Conservation (phyloP, 1,140 invertebrate genomes). For the Cydia pomonella region DNA sequence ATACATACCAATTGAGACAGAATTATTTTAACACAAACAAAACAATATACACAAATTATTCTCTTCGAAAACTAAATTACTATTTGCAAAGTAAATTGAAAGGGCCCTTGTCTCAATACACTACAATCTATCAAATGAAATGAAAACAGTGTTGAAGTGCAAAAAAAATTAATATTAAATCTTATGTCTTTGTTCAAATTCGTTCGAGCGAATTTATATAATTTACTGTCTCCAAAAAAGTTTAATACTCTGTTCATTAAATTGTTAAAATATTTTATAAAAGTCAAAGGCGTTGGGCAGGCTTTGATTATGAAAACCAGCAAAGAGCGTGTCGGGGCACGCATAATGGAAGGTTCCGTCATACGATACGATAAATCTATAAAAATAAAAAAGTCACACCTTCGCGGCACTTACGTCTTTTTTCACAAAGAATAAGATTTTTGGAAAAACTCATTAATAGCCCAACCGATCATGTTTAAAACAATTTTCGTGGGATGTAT, state of each 20-base stretch:
- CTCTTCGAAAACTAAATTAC: neutral
- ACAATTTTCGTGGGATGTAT: no score
- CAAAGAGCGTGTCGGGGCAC: no score
- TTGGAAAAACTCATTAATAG: no score
- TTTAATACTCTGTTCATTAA: neutral
- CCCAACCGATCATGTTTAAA: no score
- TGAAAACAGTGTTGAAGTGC: neutral
- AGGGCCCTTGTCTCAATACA: neutral
- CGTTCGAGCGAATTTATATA: neutral
- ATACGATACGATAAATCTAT: no score
- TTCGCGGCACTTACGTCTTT: no score
- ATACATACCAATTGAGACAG: neutral
- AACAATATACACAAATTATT: neutral
- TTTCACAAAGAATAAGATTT: no score
- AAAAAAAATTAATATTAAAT: neutral
- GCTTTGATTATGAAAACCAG: neutral
- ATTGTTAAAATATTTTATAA: neutral
- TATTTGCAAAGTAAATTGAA: neutral
- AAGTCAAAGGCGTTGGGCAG: neutral
- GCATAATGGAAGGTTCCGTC: no score
- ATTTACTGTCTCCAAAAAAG: slow-evolving; percentile 10
- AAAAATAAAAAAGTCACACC: no score
- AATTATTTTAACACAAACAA: neutral
- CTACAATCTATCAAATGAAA: slow-evolving; percentile 5
- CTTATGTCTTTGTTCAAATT: neutral